Evolutionary conservation across 2,888 invertebrate species (phyloP).

Genomic region (Gasteruption jaculator): DNA sequence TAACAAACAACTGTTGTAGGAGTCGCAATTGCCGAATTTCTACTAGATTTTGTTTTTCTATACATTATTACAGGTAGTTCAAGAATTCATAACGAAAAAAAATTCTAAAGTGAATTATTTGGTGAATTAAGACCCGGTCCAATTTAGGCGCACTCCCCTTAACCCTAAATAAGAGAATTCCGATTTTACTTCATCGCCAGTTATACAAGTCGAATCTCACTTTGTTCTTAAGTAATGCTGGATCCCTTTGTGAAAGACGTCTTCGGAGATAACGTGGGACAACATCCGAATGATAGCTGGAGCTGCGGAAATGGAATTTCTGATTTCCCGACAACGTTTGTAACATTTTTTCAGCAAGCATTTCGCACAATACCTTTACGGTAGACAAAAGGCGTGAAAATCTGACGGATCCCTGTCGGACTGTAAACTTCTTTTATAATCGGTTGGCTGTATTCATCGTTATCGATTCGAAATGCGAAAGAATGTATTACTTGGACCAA

Average conservation of each 20-base stretch:
- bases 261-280: conserved; percentile 52
- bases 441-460: conserved; percentile 52
- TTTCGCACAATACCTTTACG: conserved; percentile 58
- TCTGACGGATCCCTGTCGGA: conserved; percentile 53
- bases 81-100: too few relatives aligned
- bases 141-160: too few relatives aligned
- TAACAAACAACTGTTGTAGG: too few relatives aligned
- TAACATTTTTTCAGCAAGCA: not conserved
- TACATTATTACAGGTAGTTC: too few relatives aligned
- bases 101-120: too few relatives aligned
- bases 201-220: too few relatives aligned
- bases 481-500: conserved; percentile 50
- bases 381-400: conserved; percentile 59
- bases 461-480: conserved; percentile 46
- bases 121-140: too few relatives aligned
- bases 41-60: too few relatives aligned
- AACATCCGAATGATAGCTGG: conserved; percentile 58
- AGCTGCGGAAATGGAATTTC: conserved; percentile 33
- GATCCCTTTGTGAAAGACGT: conserved; percentile 50
- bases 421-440: conserved; percentile 55
- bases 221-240: conserved; percentile 26
- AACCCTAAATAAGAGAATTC: too few relatives aligned
- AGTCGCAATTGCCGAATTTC: too few relatives aligned
- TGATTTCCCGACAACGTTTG: not conserved
- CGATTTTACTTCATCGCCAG: too few relatives aligned